These are phyloP conservation scores for Dreissena polymorpha DNA, from an alignment of 1,140 invertebrate species.

Conservation along the genomic window DNA sequence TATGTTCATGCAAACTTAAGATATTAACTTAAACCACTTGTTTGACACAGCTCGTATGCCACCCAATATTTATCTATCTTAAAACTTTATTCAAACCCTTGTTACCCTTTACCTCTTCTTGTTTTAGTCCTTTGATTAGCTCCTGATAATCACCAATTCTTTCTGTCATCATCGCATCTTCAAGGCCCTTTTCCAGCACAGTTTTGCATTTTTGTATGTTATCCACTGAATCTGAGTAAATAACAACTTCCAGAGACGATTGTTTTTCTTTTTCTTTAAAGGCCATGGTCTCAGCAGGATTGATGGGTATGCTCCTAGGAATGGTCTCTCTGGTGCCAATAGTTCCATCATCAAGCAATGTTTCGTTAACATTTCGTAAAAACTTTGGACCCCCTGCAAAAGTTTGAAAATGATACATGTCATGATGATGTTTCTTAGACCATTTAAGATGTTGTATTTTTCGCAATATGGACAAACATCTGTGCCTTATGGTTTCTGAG, in stretches of 20 bases:
- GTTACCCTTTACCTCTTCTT: conserved; percentile 21
- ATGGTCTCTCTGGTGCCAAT: neutral
- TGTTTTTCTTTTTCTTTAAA: neutral
- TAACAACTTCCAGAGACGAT: conserved; percentile 23
- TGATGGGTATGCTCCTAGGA: neutral
- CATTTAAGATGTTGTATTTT: neutral
- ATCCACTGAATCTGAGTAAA: conserved; percentile 26
- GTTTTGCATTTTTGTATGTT: conserved; percentile 35
- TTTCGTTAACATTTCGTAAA: neutral
- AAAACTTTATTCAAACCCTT: neutral
- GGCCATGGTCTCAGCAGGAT: neutral
- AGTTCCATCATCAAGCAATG: neutral
- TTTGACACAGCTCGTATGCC: neutral
- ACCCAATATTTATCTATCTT: neutral
- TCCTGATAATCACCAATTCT: conserved; percentile 17
- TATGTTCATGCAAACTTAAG: neutral
- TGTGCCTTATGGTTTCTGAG: no score
- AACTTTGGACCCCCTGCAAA: neutral
- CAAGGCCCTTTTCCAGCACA: conserved; percentile 20
- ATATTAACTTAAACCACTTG: neutral
- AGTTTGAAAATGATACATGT: neutral
- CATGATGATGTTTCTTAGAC: neutral
- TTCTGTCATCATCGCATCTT: conserved; percentile 10
- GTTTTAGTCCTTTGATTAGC: neutral
- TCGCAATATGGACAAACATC: no score